Conservation (phyloP, 2,888 invertebrate species). For the Xanthorhoe spadicearia region DNA sequence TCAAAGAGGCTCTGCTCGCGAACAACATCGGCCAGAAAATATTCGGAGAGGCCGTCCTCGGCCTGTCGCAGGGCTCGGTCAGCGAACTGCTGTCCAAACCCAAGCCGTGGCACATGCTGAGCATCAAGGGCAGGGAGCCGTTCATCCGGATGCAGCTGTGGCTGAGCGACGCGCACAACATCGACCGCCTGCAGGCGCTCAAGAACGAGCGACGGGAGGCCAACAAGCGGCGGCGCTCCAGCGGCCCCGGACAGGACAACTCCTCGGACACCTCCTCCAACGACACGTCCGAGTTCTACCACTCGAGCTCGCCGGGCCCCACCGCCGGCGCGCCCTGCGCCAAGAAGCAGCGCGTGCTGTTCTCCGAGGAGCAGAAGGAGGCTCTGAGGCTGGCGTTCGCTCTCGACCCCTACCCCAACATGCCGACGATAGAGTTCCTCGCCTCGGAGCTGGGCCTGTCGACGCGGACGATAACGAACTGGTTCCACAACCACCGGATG, state of each 20-base stretch:
- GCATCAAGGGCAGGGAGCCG: conserved; percentile 98
- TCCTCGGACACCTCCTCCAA: conserved; percentile 95
- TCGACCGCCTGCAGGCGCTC: conserved; percentile 95
- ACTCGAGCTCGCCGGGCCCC: conserved; percentile 92
- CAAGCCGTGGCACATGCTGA: conserved; percentile 99
- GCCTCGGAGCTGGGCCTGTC: conserved; percentile 96
- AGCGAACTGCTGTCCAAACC: conserved; percentile 98
- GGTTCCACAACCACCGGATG: conserved; percentile 99
- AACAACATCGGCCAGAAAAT: conserved; percentile 99
- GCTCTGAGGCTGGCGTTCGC: conserved; percentile 97
- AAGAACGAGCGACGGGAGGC: conserved; percentile 96
- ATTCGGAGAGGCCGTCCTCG: conserved; percentile 98
- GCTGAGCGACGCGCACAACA: conserved; percentile 97
- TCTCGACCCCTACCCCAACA: conserved; percentile 98
- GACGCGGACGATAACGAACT: conserved; percentile 98
- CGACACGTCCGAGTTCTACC: conserved; percentile 95
- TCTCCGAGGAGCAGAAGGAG: conserved; percentile 99
- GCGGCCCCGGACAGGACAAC: conserved; percentile 93
- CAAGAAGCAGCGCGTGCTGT: conserved; percentile 97
- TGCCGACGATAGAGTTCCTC: conserved; percentile 97
- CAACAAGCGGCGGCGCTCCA: conserved; percentile 94
- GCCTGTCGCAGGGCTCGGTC: conserved; percentile 98
- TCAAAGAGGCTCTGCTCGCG: conserved; percentile 97
- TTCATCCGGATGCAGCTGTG: conserved; percentile 98
- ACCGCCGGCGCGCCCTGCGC: conserved; percentile 91